Evolutionary conservation across 2,888 invertebrate genomes (phyloP), one percentile per base, ranked within the genome.

Genomic region (Dolomedes plantarius): DNA sequence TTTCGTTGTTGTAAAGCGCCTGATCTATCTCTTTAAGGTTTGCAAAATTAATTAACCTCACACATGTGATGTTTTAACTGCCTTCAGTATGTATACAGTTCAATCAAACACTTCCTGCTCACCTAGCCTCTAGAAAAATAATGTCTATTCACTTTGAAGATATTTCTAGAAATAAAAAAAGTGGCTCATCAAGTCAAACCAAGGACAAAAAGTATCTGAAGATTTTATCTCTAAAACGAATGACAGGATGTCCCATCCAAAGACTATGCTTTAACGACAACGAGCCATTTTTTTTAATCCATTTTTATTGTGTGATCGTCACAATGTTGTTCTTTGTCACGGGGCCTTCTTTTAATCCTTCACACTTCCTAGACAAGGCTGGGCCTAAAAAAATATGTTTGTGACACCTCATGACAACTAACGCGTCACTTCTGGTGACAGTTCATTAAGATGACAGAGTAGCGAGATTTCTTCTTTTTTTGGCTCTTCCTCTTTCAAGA

Each of bases 401-500:
- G 76, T 71, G 67, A 69, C 64, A 68, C 69, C 64, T 62, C 69
- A 5, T 76, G 82, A 83, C 82, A 83, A 39, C 71, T 68, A 36
- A 67, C 71, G 50, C 68, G 83, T 85, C 83, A 85, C 31, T 73
- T 46, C 19, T 68, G 77, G 83, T 71, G 83, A 85, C 83, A 85
- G 77, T 85, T 85, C 83, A 77, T 85, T 85, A 85, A 73, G 77
- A 85, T 77, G 83, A 85, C 83, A 32, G 72, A 85, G 76, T 68
- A 62, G 72, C 16, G 32, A 67, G 32, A 6, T n/a, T 32, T 32
- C 36, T 16, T 65, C 31, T 65, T n/a, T n/a, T n/a, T n/a, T n/a
- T n/a, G n/a, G n/a, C n/a, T n/a, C n/a, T n/a, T 23, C 29, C 67
- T 5, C 67, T 36, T 29, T 32, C 56, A 56, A 36, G 9, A 3